Percentiles rank a stretch among this genome's conserved stretches.
Evolutionary conservation across 1,140 invertebrate genomes (phyloP).

Genomic region (Pseudoatta argentina): DNA sequence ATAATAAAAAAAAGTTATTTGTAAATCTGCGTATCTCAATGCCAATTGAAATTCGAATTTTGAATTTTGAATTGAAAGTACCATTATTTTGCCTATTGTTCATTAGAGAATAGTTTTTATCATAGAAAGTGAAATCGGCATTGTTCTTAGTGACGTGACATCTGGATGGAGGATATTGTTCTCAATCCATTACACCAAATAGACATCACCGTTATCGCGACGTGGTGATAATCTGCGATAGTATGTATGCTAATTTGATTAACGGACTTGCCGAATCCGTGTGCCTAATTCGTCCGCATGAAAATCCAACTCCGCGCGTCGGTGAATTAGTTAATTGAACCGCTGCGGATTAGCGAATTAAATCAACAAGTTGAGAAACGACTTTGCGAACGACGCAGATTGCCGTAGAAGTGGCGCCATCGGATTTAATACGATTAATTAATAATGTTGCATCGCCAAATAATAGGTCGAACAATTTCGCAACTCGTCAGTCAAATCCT

Average conservation of each 20-base stretch:
- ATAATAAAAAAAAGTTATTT: neutral
- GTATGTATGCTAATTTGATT: constrained; percentile 52
- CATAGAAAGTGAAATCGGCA: neutral
- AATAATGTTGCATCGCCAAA: constrained; percentile 20
- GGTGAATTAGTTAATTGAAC: constrained; percentile 64
- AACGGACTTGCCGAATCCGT: constrained; percentile 9
- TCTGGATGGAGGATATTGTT: constrained; percentile 30
- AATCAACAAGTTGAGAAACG: constrained; percentile 60
- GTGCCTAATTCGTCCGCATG: constrained; percentile 43
- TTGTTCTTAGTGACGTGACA: constrained; percentile 1
- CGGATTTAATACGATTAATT: constrained; percentile 49
- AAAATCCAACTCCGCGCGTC: constrained; percentile 35
- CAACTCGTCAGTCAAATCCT: constrained; percentile 1
- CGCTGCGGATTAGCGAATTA: constrained; percentile 50
- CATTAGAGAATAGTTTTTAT: neutral
- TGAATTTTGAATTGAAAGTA: neutral
- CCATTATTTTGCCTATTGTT: neutral
- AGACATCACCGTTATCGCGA: neutral
- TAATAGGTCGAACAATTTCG: constrained; percentile 16
- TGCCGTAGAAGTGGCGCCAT: constrained; percentile 16
- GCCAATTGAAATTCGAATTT: neutral
- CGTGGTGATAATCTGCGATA: constrained; percentile 31
- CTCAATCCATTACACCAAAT: constrained; percentile 22
- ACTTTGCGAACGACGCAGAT: constrained; percentile 34
- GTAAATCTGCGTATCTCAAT: neutral